These are phyloP conservation scores for Ctenomys sociabilis DNA, from an alignment of 2,113 vertebrate genomes.

Conservation along the genomic window DNA sequence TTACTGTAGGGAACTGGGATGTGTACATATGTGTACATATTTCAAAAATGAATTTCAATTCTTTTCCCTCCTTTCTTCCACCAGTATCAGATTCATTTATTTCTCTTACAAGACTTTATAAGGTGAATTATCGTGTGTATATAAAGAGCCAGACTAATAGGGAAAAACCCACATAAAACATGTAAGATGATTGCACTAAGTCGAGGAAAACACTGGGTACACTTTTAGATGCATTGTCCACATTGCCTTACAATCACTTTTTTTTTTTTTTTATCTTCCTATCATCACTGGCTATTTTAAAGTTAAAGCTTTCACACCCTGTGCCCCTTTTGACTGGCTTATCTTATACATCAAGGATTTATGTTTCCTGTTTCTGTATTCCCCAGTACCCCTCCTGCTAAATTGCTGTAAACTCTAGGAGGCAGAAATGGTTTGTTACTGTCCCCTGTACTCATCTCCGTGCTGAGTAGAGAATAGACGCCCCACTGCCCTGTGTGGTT, in stretches of 20 bases:
- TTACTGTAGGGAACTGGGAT: not conserved
- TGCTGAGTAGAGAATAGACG: not conserved
- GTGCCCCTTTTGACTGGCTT: not conserved
- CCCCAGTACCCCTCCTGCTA: not conserved
- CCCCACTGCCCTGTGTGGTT: not conserved
- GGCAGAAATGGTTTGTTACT: not conserved
- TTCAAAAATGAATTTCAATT: not conserved
- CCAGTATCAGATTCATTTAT: not conserved
- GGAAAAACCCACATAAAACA: not conserved
- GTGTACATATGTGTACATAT: too few relatives aligned
- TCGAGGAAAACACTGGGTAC: not conserved
- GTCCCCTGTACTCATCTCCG: not conserved
- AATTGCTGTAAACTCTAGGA: not conserved
- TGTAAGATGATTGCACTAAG: not conserved
- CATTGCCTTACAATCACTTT: not conserved
- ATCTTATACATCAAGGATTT: not conserved
- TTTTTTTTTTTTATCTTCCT: not conserved
- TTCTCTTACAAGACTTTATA: not conserved
- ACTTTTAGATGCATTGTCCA: not conserved
- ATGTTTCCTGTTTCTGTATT: slow-evolving; percentile 2
- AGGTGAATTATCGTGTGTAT: not conserved
- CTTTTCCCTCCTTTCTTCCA: not conserved
- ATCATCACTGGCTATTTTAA: not conserved
- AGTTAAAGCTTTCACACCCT: not conserved
- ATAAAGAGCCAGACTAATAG: not conserved